These are phyloP conservation scores for Liparis tanakae DNA, from an alignment of 2,797 vertebrate species.

Conservation along the genomic window DNA sequence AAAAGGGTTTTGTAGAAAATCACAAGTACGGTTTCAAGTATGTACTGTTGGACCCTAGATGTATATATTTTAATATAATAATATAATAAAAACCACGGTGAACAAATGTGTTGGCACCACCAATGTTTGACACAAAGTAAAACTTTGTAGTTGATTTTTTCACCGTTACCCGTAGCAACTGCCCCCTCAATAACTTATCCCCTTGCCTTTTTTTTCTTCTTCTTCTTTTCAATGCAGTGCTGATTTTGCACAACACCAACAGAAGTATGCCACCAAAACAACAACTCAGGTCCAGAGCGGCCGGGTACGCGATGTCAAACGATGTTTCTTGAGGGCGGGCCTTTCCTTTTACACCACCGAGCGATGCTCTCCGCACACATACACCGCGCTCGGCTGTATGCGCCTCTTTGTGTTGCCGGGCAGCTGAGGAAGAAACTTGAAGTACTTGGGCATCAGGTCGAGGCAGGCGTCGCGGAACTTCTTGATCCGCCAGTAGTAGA, in stretches of 20 bases:
- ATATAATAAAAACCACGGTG: background rate
- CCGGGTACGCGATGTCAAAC: constrained; percentile 2
- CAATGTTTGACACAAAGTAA: background rate
- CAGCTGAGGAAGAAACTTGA: constrained; percentile 94
- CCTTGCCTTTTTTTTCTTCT: background rate
- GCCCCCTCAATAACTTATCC: background rate
- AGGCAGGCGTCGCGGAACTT: constrained; percentile 98
- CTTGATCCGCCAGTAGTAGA: constrained; percentile 99
- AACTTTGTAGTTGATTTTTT: constrained; percentile 1
- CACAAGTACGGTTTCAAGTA: too few relatives aligned
- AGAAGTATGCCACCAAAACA: constrained; percentile 29
- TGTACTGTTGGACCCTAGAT: background rate
- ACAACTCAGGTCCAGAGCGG: constrained; percentile 7
- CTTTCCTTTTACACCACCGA: constrained; percentile 85
- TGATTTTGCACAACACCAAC: constrained; percentile 4
- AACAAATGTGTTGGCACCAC: background rate
- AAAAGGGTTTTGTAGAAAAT: background rate
- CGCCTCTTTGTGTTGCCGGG: constrained; percentile 91
- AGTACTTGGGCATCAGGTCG: constrained; percentile 96
- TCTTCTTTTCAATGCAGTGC: constrained; percentile 29
- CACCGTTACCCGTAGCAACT: constrained; percentile 3
- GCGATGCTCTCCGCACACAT: constrained; percentile 94
- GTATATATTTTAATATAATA: too few relatives aligned
- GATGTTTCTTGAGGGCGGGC: constrained; percentile 1
- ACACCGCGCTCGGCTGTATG: constrained; percentile 94